Base-by-base conservation (phyloP, 1,140 invertebrate genomes). In the Macrocentrus cingulum region DNA sequence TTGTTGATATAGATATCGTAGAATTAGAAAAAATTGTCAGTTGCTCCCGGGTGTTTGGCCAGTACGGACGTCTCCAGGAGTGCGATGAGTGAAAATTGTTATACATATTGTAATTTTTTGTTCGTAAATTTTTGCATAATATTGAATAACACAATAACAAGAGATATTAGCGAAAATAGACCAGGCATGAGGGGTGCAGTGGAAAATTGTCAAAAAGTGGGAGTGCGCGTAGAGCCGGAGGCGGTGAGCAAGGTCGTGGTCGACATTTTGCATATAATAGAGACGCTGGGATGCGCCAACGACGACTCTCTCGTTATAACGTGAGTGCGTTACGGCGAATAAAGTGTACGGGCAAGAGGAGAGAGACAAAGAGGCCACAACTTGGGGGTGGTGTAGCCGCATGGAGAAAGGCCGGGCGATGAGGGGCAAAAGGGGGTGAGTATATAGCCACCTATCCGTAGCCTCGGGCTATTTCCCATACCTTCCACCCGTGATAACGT, bases 381-480 rank as follows among this genome's bases (percentile, higher is more conserved):
- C 13, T 44, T 34, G 15, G 22, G 56, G 56, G 56, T 50, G 46
- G 46, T 42, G 46, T 23, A 6, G 13, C 15, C 29, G 44, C 29
- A 23, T n/a, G 20, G 46, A 32, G 13, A 36, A 45, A 55, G 54
- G 61, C 42, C 39, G 44, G 39, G 32, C 8, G 29, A 29, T 18
- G 32, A 25, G 50, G 15, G 2, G 36, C 7, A 13, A 39, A 39
- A 8, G 15, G 36, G 36, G 7, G 37, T 29, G n/a, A 32, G 13
- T 51, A 45, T 44, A 52, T 50, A 58, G 16, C 56, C 48, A 58
- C 46, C 54, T 59, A 56, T 59, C 59, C 51, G 67, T 69, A 64
- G 67, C 71, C 71, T 65, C 53, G 25, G 74, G 76, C 74, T 61
- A 62, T 65, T 77, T 76, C 76, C 74, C 75, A 77, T 77, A 77